Base-by-base conservation (phyloP, 2,113 vertebrate genomes). In the Casuarius casuarius region DNA sequence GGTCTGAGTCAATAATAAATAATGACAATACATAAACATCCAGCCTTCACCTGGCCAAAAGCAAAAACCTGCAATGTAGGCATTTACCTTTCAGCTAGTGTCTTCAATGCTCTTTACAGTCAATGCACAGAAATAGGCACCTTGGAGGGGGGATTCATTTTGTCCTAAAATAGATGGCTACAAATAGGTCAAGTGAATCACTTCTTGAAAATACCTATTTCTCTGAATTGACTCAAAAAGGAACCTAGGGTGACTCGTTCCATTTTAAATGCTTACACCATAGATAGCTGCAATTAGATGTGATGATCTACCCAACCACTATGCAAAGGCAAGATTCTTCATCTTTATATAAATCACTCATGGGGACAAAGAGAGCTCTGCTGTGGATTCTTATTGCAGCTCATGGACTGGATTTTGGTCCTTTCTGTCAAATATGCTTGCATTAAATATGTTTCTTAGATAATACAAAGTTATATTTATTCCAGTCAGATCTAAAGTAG, bases 171-270 rank as follows among this genome's bases (percentile, higher is more conserved):
- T 79, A 92, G 77, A 40, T 72, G 74, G 48, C 66, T 78, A 82
- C 80, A 97, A 89, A 82, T 72, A 95, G 93, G 89, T 95, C 94
- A 94, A 92, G 62, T 89, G 66, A 95, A 87, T 92, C 66, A 84
- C 20, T 82, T 95, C 40, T 88, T 94, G 80, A 73, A 91, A 95
- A 91, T 68, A 65, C 35, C 58, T 92, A 21, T 38, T 82, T 92
- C 56, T 92, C 52, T 61, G 5, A 4, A 33, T 35, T 4, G 0
- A 21, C 74, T 92, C 33, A 33, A 62, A 89, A 89, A 84, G 26
- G 22, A 89, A 49, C 42, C 42, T 56, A 18, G 31, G 22, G 12
- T 90, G 38, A 51, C 14, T 88, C 0, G 3, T 66, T 87, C 70
- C 33, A 18, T 40, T 54, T 29, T 74, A 28, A 86, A 65, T 17